These are phyloP conservation scores for Macaca nemestrina DNA, from an alignment of 2,113 vertebrate species.

Conservation along the genomic window DNA sequence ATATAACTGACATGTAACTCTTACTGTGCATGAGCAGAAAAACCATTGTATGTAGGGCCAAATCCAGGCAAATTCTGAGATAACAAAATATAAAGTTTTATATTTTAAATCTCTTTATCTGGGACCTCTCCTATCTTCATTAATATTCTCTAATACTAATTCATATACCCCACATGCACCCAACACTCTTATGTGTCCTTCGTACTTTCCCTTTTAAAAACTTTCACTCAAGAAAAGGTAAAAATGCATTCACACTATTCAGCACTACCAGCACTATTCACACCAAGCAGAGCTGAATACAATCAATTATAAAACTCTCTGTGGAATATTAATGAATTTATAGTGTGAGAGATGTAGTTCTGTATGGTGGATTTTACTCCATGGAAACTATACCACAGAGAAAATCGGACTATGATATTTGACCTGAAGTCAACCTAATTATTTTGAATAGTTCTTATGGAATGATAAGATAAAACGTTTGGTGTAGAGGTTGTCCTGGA, in stretches of 20 bases:
- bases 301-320: neutral
- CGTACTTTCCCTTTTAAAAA: neutral
- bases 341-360: neutral
- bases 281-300: neutral
- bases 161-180: neutral
- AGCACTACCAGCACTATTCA: neutral
- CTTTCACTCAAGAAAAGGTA: neutral
- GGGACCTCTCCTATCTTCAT: neutral
- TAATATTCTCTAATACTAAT: neutral
- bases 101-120: neutral
- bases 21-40: neutral
- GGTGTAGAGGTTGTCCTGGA: neutral
- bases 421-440: neutral
- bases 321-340: neutral
- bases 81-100: neutral
- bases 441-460: conserved; percentile 24
- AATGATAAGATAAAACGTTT: neutral
- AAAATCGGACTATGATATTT: neutral
- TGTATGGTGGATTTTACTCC: neutral
- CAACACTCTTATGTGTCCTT: neutral
- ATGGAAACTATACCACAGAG: neutral
- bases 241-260: neutral
- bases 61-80: neutral
- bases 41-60: neutral
- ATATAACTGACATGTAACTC: neutral